Evolutionary conservation across 2,113 vertebrate species (phyloP).

Genomic region (Pomatostomus ruficeps): DNA sequence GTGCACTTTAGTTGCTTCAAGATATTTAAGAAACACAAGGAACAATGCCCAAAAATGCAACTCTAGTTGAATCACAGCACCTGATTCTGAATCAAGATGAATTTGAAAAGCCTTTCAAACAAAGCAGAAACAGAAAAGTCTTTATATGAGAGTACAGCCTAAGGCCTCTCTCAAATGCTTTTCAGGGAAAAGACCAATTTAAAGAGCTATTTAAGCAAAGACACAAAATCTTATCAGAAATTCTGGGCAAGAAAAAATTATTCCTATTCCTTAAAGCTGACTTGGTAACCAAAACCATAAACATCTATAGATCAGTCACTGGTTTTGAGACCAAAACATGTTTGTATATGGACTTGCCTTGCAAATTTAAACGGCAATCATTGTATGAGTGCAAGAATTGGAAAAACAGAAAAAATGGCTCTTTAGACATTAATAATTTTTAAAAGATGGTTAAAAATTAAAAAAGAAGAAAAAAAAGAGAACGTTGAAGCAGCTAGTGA

Average conservation of each 20-base stretch:
- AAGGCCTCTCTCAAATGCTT: background rate
- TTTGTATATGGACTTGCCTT: background rate
- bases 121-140: background rate
- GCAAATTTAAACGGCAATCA: background rate
- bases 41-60: background rate
- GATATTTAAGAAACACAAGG: background rate
- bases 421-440: background rate
- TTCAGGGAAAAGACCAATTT: background rate
- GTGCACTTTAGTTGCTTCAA: background rate
- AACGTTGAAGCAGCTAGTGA: background rate
- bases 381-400: background rate
- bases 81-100: background rate
- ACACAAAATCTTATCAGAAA: background rate
- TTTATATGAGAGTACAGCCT: background rate
- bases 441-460: background rate
- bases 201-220: background rate
- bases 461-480: background rate
- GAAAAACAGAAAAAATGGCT: background rate
- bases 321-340: background rate
- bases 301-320: background rate
- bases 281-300: background rate
- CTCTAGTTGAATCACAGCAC: background rate
- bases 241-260: background rate
- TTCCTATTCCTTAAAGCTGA: background rate
- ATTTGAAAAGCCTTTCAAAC: background rate